A percentile compares a stretch with the other conserved stretches of the same genome.
Evolutionary conservation across 2,888 invertebrate genomes (phyloP).

Genomic region (Noctua pronuba): DNA sequence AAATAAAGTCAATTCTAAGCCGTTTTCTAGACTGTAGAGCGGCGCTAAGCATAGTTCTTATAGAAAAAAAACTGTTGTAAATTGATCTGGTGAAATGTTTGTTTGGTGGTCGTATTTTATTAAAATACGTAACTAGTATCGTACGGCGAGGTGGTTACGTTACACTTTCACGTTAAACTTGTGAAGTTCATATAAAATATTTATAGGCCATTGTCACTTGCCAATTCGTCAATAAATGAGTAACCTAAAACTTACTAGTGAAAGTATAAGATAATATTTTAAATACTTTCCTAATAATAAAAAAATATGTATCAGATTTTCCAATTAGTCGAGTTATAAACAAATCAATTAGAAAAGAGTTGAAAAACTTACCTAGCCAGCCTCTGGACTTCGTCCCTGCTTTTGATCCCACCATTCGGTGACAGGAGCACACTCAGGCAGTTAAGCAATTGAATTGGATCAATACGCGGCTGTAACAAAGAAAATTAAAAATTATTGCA

Average conservation of each 20-base stretch:
- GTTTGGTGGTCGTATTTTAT: background rate
- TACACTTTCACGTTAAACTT: too few species aligned
- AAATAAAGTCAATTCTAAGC: background rate
- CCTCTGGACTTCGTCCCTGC: conserved; percentile 96
- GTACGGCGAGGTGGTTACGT: background rate
- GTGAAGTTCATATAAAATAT: background rate
- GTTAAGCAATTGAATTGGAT: conserved; percentile 96
- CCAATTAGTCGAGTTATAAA: background rate
- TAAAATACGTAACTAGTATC: conserved; percentile 10
- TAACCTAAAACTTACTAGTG: background rate
- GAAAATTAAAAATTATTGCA: conserved; percentile 52
- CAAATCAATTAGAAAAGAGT: background rate
- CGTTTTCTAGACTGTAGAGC: background rate
- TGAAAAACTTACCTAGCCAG: conserved; percentile 93
- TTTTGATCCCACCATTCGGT: conserved; percentile 96
- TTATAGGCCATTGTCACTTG: background rate
- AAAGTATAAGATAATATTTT: background rate
- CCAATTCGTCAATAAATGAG: background rate
- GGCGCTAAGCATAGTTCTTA: background rate
- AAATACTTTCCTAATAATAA: background rate
- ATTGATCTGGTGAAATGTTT: background rate
- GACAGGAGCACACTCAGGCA: conserved; percentile 96
- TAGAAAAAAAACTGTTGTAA: background rate
- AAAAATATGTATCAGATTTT: background rate
- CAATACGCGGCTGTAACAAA: conserved; percentile 96